Base-by-base conservation (phyloP, 2,113 vertebrate species). In the Eleginops maclovinus region DNA sequence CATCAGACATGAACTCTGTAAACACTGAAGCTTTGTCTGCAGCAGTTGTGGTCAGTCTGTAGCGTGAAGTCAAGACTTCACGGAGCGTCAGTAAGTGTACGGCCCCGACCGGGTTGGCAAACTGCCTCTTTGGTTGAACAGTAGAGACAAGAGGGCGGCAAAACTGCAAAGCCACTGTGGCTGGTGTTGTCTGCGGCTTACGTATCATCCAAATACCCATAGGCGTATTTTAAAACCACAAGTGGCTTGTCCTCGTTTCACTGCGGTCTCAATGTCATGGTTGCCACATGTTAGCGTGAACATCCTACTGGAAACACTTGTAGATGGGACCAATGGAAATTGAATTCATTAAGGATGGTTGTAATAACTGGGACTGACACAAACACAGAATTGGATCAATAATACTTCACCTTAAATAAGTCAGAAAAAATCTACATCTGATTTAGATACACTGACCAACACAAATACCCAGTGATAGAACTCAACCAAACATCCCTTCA, bases 11-110 rank as follows among this genome's bases (percentile, higher is more conserved):
- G 71, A 82, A 85, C 71, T 75, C 66, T 71, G 77, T 79, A 84
- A 84, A 87, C 81, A 89, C 55, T 58, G 24, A 81, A 64, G 67
- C 80, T 90, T 84, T 84, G 84, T 83, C 44, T 79, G 75, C 81
- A 84, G 79, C 72, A 83, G 86, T 85, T 84, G 80, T 81, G 83
- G 87, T 85, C 72, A 53, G 22, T 47, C 75, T 70, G 51, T 24
- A 46, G 58, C 12, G 46, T 71, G 51, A 62, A 81, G 61, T 66
- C 67, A 54, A 54, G 28, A 61, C 72, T 50, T 67, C 9, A 19
- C 17, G 13, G 69, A 31, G 65, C 72, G 75, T 79, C 74, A 46
- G 67, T 61, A 77, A 71, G 58, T 68, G 69, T 56, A 31, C n/a
- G 9, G 55, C 49, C 62, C 24, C 26, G 11, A 60, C 62, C 11